Percentiles rank a stretch among this genome's conserved stretches.
phyloP scores from a whole-genome alignment of 2,113 vertebrate genomes.

The Ammodytes dubius region DNA sequence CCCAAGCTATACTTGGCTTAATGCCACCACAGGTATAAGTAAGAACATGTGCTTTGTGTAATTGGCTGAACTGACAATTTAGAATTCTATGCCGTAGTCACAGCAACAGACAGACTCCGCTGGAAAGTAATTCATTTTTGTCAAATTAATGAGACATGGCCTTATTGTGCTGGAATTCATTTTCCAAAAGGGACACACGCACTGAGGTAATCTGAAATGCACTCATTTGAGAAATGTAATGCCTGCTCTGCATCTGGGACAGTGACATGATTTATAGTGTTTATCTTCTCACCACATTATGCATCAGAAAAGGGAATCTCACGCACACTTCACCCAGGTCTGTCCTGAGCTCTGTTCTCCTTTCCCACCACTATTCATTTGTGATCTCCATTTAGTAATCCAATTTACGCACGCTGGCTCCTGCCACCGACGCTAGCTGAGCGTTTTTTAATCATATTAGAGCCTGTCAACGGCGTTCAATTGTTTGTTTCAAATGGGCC shows the following conservation, averaged over 20 bases:
- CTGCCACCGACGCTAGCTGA: slow-evolving; percentile 64
- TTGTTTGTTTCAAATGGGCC: slow-evolving; percentile 64
- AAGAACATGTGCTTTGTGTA: slow-evolving; percentile 7
- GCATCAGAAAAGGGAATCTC: slow-evolving; percentile 69
- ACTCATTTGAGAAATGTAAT: slow-evolving; percentile 73
- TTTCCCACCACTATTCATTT: slow-evolving; percentile 64
- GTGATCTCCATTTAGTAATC: slow-evolving; percentile 76
- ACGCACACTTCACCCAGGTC: slow-evolving; percentile 67
- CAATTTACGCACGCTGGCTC: slow-evolving; percentile 69
- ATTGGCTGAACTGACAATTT: slow-evolving; percentile 19
- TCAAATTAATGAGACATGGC: slow-evolving; percentile 66
- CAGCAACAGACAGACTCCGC: slow-evolving; percentile 9
- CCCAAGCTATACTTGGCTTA: not conserved
- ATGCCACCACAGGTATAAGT: not conserved
- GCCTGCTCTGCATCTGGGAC: slow-evolving; percentile 64
- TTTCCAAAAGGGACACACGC: slow-evolving; percentile 47
- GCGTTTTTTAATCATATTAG: slow-evolving; percentile 72
- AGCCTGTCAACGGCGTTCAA: slow-evolving; percentile 50
- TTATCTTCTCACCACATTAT: slow-evolving; percentile 68
- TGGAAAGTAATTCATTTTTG: slow-evolving; percentile 44
- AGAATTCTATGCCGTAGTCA: slow-evolving; percentile 11
- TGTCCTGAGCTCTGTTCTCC: slow-evolving; percentile 56
- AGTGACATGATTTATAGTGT: slow-evolving; percentile 75
- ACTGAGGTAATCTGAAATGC: slow-evolving; percentile 66
- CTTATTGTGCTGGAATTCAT: slow-evolving; percentile 63